phyloP scores from a whole-genome alignment of 2,888 invertebrate genomes.

The Caenorhabditis sp. region DNA sequence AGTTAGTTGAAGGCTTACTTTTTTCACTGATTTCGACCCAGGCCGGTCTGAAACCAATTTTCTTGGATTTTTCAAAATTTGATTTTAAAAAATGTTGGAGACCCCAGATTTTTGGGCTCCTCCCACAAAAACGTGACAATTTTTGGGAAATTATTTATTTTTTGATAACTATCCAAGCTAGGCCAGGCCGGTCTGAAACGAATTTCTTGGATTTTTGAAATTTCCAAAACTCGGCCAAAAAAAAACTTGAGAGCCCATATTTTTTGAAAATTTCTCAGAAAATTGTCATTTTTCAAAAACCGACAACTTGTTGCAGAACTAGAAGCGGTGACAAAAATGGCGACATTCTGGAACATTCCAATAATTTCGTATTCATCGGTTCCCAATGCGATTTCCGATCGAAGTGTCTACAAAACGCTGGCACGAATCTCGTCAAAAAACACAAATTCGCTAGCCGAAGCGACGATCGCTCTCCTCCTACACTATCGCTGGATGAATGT shows the following conservation, averaged over 20 bases:
- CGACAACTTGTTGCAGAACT: no score
- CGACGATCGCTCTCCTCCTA: constrained; percentile 56
- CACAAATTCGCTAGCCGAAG: constrained; percentile 65
- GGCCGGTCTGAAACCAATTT: no score
- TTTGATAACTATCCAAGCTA: no score
- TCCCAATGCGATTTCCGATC: constrained; percentile 51
- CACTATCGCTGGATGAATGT: constrained; percentile 67
- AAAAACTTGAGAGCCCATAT: neutral
- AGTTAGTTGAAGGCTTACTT: no score
- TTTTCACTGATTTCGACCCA: no score
- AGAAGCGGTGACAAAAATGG: constrained; percentile 70
- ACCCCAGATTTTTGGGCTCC: no score
- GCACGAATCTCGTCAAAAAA: constrained; percentile 66
- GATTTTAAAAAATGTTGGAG: no score
- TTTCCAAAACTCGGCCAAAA: neutral
- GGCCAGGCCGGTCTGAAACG: no score
- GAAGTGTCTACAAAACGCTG: constrained; percentile 59
- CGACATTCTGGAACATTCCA: constrained; percentile 69
- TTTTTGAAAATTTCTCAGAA: neutral
- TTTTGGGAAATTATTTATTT: neutral
- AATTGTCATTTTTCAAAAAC: constrained; percentile 3
- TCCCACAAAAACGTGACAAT: no score
- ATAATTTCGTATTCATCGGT: constrained; percentile 67
- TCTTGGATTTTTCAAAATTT: no score
- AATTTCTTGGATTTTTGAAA: no score